Percentiles rank a stretch among this genome's conserved stretches.
Evolutionary conservation across 2,888 invertebrate genomes (phyloP).

Genomic region (Thymelicus lineola): DNA sequence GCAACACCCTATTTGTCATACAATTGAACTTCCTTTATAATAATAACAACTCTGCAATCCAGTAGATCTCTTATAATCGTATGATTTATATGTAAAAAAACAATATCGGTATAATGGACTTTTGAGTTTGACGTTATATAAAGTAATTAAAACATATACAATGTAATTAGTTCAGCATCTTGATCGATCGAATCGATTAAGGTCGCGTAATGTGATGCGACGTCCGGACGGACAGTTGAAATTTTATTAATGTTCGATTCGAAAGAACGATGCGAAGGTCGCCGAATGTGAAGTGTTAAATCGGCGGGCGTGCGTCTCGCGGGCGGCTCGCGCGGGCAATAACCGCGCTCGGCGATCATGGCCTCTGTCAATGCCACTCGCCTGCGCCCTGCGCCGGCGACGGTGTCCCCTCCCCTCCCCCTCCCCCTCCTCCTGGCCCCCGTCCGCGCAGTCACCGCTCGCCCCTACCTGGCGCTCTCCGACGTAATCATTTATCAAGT

Average conservation of each 20-base stretch:
- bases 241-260: constrained; percentile 39
- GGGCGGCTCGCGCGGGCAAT: constrained; percentile 68
- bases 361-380: constrained; percentile 79
- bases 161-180: background rate
- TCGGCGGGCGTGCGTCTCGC: constrained; percentile 41
- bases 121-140: too few relatives aligned
- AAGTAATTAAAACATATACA: background rate
- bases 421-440: constrained; percentile 44
- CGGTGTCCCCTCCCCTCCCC: constrained; percentile 44
- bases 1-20: too few relatives aligned
- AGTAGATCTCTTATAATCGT: too few relatives aligned
- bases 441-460: constrained; percentile 40
- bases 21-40: too few relatives aligned
- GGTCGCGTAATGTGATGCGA: constrained; percentile 3
- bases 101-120: too few relatives aligned
- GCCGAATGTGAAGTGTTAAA: constrained; percentile 41
- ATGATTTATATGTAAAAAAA: too few relatives aligned
- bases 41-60: too few relatives aligned
- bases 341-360: constrained; percentile 75
- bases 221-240: constrained; percentile 25
- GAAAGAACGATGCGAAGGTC: constrained; percentile 56
- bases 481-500: constrained; percentile 59
- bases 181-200: constrained; percentile 1
- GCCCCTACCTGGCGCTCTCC: constrained; percentile 41
- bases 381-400: constrained; percentile 41